phyloP scores from a whole-genome alignment of 1,140 invertebrate species.

The Halyomorpha halys region DNA sequence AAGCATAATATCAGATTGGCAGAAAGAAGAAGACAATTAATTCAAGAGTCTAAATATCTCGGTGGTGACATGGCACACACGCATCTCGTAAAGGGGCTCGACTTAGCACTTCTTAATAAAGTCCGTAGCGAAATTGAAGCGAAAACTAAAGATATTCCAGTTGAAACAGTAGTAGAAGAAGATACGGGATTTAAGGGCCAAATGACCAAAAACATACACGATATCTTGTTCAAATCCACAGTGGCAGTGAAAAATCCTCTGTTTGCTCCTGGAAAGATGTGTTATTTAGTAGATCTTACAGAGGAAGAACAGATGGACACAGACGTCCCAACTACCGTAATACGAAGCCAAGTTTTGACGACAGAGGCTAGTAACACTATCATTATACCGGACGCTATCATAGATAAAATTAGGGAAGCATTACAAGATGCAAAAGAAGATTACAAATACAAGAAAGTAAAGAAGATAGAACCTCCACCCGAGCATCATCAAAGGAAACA shows the following conservation, averaged over 20 bases:
- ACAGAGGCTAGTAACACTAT: background rate
- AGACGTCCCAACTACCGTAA: conserved; percentile 9
- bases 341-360: background rate
- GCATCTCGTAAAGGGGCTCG: conserved; percentile 7
- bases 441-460: background rate
- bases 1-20: background rate
- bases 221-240: background rate
- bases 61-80: conserved; percentile 13
- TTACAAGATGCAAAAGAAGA: background rate
- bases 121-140: conserved; percentile 10
- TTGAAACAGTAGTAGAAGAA: background rate
- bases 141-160: background rate
- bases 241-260: background rate
- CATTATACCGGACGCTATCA: background rate
- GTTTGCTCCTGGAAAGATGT: conserved; percentile 17
- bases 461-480: background rate
- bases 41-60: conserved; percentile 12
- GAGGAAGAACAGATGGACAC: background rate
- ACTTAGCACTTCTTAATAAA: conserved; percentile 11
- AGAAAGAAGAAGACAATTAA: background rate
- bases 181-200: background rate
- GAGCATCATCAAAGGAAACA: background rate
- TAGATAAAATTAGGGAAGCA: background rate
- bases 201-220: conserved; percentile 1
- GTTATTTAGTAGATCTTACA: conserved; percentile 4